phyloP scores from a whole-genome alignment of 2,113 vertebrate genomes.

The Esox niger region DNA sequence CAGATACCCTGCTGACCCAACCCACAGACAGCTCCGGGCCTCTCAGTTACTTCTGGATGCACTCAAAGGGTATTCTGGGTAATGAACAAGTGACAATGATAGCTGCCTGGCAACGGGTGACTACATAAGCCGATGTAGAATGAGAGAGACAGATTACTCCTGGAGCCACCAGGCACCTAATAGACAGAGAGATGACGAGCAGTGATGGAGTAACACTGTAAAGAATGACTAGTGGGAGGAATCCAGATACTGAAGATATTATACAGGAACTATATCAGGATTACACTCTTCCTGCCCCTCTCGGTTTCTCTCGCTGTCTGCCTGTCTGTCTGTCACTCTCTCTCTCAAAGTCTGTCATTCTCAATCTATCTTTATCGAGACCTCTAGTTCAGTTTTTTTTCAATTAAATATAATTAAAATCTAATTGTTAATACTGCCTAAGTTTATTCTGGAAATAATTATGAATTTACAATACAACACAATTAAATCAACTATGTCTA shows the following conservation, averaged over 20 bases:
- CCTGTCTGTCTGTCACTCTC: background rate
- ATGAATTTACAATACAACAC: too few species aligned
- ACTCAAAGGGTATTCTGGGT: conserved; percentile 63
- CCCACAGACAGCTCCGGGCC: conserved; percentile 6
- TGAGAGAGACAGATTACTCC: background rate
- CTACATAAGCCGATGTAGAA: conserved; percentile 26
- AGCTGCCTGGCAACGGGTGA: conserved; percentile 69
- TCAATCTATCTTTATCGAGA: background rate
- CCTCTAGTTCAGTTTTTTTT: background rate
- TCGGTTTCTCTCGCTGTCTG: background rate
- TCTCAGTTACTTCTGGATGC: conserved; percentile 50
- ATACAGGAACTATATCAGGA: background rate
- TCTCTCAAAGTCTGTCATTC: background rate
- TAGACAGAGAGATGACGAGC: background rate
- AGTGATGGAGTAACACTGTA: background rate
- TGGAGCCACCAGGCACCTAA: background rate
- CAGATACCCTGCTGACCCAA: background rate
- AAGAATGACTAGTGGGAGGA: background rate
- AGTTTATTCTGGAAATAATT: too few species aligned
- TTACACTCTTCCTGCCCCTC: background rate
- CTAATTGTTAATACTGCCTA: too few species aligned
- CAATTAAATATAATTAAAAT: too few species aligned
- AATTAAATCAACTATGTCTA: too few species aligned
- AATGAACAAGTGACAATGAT: conserved; percentile 73
- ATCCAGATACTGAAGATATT: background rate